Percentiles rank a stretch among this genome's conserved stretches.
These are phyloP conservation scores for Ondatra zibethicus DNA, from an alignment of 2,113 vertebrate genomes.

Conservation along the genomic window DNA sequence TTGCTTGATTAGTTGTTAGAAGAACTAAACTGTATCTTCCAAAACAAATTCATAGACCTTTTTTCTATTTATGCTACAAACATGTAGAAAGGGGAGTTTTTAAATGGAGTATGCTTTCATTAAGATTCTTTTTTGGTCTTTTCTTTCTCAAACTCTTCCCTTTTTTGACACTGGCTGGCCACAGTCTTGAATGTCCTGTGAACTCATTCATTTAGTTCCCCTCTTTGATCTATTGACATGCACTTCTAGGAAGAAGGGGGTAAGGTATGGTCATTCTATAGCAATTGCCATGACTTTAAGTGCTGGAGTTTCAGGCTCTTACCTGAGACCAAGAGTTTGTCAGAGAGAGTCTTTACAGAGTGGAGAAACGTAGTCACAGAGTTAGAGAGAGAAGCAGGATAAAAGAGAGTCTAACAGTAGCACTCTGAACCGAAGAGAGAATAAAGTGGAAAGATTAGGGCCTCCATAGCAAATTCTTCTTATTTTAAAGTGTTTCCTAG, in stretches of 20 bases:
- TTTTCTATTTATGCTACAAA: neutral
- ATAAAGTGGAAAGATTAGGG: neutral
- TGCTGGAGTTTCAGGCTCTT: slow-evolving; percentile 17
- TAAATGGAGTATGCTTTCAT: neutral
- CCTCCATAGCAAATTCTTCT: slow-evolving; percentile 25
- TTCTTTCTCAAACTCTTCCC: neutral
- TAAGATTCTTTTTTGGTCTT: slow-evolving; percentile 20
- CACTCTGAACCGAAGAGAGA: neutral
- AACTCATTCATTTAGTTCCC: neutral
- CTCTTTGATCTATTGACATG: slow-evolving; percentile 47
- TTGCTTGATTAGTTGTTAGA: neutral
- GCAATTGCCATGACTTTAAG: neutral
- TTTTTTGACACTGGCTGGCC: neutral
- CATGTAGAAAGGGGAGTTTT: neutral
- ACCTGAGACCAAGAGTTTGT: slow-evolving; percentile 2
- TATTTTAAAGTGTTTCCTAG: slow-evolving; percentile 19
- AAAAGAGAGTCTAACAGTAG: neutral
- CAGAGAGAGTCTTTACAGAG: neutral
- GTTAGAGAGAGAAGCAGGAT: neutral
- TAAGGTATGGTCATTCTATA: neutral
- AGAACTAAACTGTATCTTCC: neutral
- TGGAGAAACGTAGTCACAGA: neutral
- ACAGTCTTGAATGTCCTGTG: neutral
- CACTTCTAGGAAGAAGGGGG: neutral
- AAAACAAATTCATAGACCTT: neutral